phyloP scores from a whole-genome alignment of 2,113 vertebrate species.

The Hippoglossus stenolepis region DNA sequence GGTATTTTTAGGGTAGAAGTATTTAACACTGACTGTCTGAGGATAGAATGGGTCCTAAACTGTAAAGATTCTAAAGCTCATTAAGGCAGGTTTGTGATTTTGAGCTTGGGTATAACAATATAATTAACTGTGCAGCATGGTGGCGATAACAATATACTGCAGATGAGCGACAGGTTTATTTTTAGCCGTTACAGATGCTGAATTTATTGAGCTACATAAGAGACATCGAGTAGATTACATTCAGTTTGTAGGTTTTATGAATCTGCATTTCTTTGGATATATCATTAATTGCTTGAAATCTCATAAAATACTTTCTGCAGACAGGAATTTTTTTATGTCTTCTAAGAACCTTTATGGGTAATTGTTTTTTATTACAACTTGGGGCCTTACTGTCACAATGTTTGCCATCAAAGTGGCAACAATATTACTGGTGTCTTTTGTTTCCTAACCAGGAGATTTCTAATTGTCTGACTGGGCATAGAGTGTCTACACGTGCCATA shows the following conservation, averaged over 20 bases:
- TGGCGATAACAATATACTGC: not conserved
- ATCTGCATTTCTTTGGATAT: not conserved
- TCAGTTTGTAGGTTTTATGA: not conserved
- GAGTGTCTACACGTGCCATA: not conserved
- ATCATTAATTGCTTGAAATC: slow-evolving; percentile 7
- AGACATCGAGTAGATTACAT: not conserved
- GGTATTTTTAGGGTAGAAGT: too few relatives aligned
- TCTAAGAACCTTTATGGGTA: not conserved
- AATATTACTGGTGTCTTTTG: not conserved
- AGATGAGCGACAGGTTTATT: not conserved
- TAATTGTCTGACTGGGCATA: not conserved
- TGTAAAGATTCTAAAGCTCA: not conserved
- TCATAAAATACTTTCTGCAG: not conserved
- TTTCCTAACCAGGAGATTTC: slow-evolving; percentile 1
- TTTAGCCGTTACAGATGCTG: not conserved
- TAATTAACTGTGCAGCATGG: not conserved
- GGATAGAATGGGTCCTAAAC: too few relatives aligned
- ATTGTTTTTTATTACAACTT: slow-evolving; percentile 1
- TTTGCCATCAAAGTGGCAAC: not conserved
- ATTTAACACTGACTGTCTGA: too few relatives aligned
- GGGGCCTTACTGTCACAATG: not conserved
- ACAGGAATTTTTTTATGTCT: not conserved
- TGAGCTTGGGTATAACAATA: not conserved
- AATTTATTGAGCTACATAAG: not conserved
- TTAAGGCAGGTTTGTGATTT: not conserved